Evolutionary conservation across 2,797 vertebrate genomes (phyloP), one percentile per base, ranked within the genome.

Genomic region (Sylvia borin): DNA sequence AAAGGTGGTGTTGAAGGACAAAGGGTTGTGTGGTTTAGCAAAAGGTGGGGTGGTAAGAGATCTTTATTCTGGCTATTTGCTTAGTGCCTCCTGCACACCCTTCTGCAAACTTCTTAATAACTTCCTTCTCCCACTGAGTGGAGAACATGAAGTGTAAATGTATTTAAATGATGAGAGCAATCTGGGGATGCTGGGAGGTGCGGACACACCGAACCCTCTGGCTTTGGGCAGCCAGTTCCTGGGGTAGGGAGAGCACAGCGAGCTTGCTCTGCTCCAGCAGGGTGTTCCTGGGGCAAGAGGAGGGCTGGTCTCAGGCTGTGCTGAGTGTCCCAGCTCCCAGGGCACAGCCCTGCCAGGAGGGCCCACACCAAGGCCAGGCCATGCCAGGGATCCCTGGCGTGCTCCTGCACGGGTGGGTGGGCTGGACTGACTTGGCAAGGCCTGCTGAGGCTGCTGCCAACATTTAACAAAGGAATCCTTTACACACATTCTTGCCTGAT

Each of bases 401-500:
- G 77, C 86, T 93, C 42, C 72, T 66, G 90, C 26, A 27, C 0
- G 32, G 77, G 48, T 85, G 95, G 88, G 84, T 91, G 93, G 93
- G 94, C 96, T 91, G 92, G 67, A 77, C 42, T 57, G 68, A 47
- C 84, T 94, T 93, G 92, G 94, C 94, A 66, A 48, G 34, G 84
- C 45, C 75, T 72, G 8, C 3, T 6, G 65, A 72, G 72, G 38
- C 65, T 86, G 85, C 87, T 93, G 93, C 92, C 91, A 94, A 25
- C 75, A 32, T 64, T 68, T 47, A 94, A 96, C 90, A 95, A 94
- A 96, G 84, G 91, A 97, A 96, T 97, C 91, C 91, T 92, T 96
- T 62, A 88, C 92, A 68, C 76, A n/a, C 90, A 48, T 75, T 90
- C 94, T 71, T 91, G 87, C 91, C 62, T 25, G 50, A 58, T 92